Conservation (phyloP, 2,888 invertebrate species). For the Leptopilina myrica region DNA sequence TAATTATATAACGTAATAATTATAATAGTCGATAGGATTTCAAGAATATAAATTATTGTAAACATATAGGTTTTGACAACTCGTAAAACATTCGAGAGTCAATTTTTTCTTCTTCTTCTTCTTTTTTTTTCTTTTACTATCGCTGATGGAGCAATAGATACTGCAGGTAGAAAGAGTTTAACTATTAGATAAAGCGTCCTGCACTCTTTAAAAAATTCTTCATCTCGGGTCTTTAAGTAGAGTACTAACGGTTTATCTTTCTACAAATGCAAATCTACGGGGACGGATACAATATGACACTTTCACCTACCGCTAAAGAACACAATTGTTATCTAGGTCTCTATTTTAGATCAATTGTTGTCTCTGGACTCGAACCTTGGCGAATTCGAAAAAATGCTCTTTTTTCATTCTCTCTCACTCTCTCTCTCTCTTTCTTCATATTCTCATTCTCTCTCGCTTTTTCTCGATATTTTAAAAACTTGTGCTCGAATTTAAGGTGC, state of each 20-base stretch:
- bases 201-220: constrained; percentile 70
- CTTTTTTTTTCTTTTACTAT: constrained; percentile 48
- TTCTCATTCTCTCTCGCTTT: not conserved
- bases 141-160: constrained; percentile 57
- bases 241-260: constrained; percentile 65
- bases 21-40: constrained; percentile 51
- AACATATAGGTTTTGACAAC: constrained; percentile 44
- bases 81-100: constrained; percentile 24
- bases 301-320: constrained; percentile 62
- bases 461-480: not conserved
- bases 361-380: constrained; percentile 31
- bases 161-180: constrained; percentile 68
- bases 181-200: constrained; percentile 73
- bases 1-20: constrained; percentile 48
- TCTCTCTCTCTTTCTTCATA: not conserved
- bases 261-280: constrained; percentile 71
- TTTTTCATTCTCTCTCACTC: not conserved
- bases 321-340: constrained; percentile 54
- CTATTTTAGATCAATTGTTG: constrained; percentile 57
- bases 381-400: constrained; percentile 24
- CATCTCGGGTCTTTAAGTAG: constrained; percentile 64
- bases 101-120: constrained; percentile 12
- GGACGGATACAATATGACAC: constrained; percentile 75
- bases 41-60: constrained; percentile 60
- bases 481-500: constrained; percentile 7